These are phyloP conservation scores for Caenorhabditis becei DNA, from an alignment of 2,888 invertebrate species.

Conservation along the genomic window DNA sequence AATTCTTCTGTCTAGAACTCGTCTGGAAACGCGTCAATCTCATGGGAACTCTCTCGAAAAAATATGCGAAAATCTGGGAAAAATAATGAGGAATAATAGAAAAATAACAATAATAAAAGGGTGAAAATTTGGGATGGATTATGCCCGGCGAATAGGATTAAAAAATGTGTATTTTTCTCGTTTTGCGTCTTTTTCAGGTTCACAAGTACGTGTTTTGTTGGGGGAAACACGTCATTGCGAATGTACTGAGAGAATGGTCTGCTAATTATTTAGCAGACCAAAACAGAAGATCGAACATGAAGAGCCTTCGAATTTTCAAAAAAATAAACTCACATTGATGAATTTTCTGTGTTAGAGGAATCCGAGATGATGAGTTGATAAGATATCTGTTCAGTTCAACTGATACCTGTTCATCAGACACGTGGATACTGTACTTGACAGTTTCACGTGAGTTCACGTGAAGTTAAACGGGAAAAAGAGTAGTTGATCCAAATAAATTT, in stretches of 20 bases:
- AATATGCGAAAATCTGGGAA: not conserved
- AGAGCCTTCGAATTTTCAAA: not conserved
- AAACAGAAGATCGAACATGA: no score
- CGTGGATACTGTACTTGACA: no score
- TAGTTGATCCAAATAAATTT: no score
- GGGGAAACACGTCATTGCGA: not conserved
- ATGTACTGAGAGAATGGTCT: no score
- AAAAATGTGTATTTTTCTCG: not conserved
- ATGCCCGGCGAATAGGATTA: conserved; percentile 14
- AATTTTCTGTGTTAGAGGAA: not conserved
- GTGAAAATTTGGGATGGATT: conserved; percentile 4
- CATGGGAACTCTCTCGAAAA: not conserved
- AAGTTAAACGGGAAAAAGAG: no score
- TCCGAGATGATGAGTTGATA: not conserved
- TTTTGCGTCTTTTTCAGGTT: not conserved
- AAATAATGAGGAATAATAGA: not conserved
- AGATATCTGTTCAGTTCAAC: not conserved
- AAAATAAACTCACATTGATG: conserved; percentile 2
- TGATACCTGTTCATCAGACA: no score
- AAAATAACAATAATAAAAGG: conserved; percentile 1
- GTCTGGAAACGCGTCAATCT: not conserved
- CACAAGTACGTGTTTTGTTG: not conserved
- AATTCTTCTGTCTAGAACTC: not conserved
- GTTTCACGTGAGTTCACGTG: no score
- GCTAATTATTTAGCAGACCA: no score